Percentiles rank a stretch among this genome's conserved stretches.
phyloP scores from a whole-genome alignment of 2,113 vertebrate genomes.

The Oreochromis aureus region DNA sequence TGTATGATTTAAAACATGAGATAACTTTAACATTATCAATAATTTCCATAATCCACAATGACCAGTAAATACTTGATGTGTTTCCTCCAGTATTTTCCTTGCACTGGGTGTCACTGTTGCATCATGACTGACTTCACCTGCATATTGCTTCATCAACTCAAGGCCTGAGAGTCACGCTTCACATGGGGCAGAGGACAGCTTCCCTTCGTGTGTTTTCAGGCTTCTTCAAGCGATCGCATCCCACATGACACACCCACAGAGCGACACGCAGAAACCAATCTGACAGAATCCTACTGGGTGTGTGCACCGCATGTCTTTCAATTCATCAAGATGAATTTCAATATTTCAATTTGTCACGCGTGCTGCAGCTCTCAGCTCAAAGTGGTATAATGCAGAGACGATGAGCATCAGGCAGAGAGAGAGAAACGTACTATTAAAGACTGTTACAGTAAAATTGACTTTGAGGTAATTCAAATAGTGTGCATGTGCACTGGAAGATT shows the following conservation, averaged over 20 bases:
- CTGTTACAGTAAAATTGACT: slow-evolving; percentile 14
- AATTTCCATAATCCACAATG: background rate
- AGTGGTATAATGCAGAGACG: background rate
- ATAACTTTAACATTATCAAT: background rate
- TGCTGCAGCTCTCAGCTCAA: background rate
- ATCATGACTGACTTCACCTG: background rate
- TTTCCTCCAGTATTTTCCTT: background rate
- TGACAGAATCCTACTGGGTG: background rate
- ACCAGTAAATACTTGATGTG: background rate
- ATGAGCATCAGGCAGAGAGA: background rate
- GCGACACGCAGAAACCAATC: background rate
- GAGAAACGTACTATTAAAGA: background rate
- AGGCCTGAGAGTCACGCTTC: background rate
- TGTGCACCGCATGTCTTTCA: slow-evolving; percentile 1
- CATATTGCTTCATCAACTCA: background rate
- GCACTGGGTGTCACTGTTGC: slow-evolving; percentile 70
- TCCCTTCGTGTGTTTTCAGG: background rate
- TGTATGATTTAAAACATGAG: background rate
- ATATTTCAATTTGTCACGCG: slow-evolving; percentile 44
- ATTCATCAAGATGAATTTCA: slow-evolving; percentile 36
- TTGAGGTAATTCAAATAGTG: background rate
- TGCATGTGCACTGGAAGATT: background rate
- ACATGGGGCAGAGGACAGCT: background rate
- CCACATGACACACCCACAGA: background rate
- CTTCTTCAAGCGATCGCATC: background rate